A percentile compares a stretch with the other conserved stretches of the same genome.
Conservation (phyloP, 2,113 vertebrate species). For the Myodes glareolus region DNA sequence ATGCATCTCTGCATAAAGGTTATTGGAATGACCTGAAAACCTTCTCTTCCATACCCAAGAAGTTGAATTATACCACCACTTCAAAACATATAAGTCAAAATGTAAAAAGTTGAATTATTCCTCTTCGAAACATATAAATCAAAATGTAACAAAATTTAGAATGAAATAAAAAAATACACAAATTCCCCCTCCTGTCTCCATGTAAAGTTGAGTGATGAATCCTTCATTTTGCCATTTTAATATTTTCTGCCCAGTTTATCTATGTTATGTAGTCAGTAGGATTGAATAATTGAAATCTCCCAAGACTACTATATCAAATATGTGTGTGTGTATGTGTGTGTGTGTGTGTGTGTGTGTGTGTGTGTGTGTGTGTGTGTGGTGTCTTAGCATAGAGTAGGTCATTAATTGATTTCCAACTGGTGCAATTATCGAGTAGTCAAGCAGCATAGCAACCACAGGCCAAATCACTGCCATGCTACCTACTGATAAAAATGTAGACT, state of each 20-base stretch:
- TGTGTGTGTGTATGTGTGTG: background rate
- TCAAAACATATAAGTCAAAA: constrained; percentile 43
- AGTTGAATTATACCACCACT: constrained; percentile 16
- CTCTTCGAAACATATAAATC: constrained; percentile 39
- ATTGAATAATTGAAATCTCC: constrained; percentile 20
- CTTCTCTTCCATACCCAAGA: background rate
- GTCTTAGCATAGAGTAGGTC: background rate
- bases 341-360: no score
- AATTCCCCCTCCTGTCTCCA: background rate
- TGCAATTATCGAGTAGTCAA: background rate
- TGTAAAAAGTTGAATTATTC: background rate
- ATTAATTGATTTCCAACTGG: background rate
- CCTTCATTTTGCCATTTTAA: background rate
- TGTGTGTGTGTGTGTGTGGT: background rate
- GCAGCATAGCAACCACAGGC: background rate
- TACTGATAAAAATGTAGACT: constrained; percentile 17
- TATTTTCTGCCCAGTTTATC: background rate
- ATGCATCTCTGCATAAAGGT: background rate
- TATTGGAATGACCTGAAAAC: background rate
- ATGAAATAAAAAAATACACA: background rate
- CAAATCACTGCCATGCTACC: background rate
- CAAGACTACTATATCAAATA: background rate
- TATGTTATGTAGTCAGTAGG: background rate
- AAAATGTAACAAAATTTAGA: constrained; percentile 3
- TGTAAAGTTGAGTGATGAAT: background rate